A percentile compares a stretch with the other conserved stretches of the same genome.
Evolutionary conservation across 2,797 vertebrate species (phyloP).

Genomic region (Malurus leucopterus): DNA sequence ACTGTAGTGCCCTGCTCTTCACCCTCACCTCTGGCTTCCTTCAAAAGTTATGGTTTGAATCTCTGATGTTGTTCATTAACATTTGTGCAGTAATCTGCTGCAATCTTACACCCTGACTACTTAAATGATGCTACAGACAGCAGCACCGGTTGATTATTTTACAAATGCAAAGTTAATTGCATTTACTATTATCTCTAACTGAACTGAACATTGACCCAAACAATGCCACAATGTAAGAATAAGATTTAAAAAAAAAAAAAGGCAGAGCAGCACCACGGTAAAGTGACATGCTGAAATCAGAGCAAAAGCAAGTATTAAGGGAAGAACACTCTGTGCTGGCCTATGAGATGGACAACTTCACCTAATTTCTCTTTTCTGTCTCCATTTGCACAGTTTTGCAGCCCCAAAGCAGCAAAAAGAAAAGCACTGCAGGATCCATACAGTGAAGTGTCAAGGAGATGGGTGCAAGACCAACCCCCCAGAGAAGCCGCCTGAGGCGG

Average conservation of each 20-base stretch:
- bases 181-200: background rate
- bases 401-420: background rate
- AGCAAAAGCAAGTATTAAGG: background rate
- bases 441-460: fast-evolving
- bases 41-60: background rate
- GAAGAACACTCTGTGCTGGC: background rate
- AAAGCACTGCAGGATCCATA: background rate
- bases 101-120: background rate
- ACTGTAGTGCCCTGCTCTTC: background rate
- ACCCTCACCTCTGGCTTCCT: background rate
- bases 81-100: background rate
- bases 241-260: background rate
- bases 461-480: background rate
- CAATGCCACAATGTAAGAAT: background rate
- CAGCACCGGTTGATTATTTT: background rate
- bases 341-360: background rate
- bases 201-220: background rate
- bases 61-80: background rate
- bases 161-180: background rate
- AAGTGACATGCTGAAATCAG: background rate
- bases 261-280: background rate
- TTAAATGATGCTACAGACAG: background rate
- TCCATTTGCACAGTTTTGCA: background rate
- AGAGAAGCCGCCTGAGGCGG: background rate
- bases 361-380: background rate